Percentiles rank a stretch among this genome's conserved stretches.
Evolutionary conservation across 2,797 vertebrate species (phyloP).

Genomic region (Coendou prehensilis): DNA sequence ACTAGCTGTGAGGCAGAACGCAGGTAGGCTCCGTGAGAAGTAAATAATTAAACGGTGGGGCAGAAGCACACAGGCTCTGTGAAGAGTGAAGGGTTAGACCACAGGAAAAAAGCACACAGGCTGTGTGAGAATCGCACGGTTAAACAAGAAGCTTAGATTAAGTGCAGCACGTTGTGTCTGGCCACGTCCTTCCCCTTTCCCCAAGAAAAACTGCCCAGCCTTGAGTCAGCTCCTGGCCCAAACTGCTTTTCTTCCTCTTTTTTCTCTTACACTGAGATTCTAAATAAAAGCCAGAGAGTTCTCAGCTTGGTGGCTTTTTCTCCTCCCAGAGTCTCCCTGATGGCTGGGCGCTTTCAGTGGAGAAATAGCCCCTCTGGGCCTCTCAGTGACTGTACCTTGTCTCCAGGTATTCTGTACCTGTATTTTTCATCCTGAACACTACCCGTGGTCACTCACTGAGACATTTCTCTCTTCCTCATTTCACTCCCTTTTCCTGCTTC

Average conservation of each 20-base stretch:
- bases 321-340: no score
- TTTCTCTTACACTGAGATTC: background rate
- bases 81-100: no score
- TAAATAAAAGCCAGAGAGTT: background rate
- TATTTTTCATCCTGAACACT: background rate
- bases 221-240: background rate
- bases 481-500: background rate
- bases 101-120: background rate
- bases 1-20: background rate
- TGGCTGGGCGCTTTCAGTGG: background rate
- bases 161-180: background rate
- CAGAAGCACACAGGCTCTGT: background rate
- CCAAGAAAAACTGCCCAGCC: background rate
- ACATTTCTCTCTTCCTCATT: background rate
- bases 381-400: background rate
- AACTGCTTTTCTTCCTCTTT: background rate
- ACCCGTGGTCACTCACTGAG: background rate
- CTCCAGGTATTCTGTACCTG: no score
- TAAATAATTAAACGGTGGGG: background rate
- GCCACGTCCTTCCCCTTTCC: background rate
- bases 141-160: background rate
- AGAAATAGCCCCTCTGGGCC: background rate
- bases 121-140: background rate
- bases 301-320: no score
- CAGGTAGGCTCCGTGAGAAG: background rate